Evolutionary conservation across 2,113 vertebrate genomes (phyloP).

Genomic region (Erinaceus europaeus): DNA sequence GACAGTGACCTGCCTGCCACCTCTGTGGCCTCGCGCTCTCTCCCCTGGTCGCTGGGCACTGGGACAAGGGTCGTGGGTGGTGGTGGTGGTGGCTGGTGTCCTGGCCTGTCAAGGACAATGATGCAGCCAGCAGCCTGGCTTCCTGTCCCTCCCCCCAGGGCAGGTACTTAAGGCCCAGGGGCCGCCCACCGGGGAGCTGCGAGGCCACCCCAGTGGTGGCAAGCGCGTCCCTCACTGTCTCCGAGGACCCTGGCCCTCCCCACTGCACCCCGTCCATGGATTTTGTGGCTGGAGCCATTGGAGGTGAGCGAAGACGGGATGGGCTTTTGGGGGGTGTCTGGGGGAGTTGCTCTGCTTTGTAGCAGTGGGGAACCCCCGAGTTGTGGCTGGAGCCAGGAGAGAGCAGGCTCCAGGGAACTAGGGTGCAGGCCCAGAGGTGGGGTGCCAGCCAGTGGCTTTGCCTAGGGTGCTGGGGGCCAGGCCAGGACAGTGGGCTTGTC

Average conservation of each 20-base stretch:
- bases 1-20: no score
- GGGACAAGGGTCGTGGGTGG: not conserved
- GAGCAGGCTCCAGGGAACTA: not conserved
- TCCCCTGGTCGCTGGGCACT: not conserved
- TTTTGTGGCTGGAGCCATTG: constrained; percentile 94
- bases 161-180: constrained; percentile 43
- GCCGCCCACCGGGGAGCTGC: not conserved
- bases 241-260: no score
- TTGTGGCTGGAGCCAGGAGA: not conserved
- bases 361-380: no score
- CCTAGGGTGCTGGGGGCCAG: not conserved
- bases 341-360: not conserved
- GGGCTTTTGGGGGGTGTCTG: accelerated
- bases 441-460: not conserved
- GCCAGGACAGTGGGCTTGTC: no score
- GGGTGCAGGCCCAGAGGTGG: accelerated
- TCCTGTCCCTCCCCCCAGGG: not conserved
- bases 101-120: constrained; percentile 2
- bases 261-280: constrained; percentile 79
- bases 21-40: not conserved
- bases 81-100: constrained; percentile 67
- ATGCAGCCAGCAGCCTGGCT: not conserved
- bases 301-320: constrained; percentile 85
- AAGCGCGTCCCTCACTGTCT: no score
- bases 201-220: not conserved